Evolutionary conservation across 2,797 vertebrate genomes (phyloP).

Genomic region (Rhinoraja longicauda): DNA sequence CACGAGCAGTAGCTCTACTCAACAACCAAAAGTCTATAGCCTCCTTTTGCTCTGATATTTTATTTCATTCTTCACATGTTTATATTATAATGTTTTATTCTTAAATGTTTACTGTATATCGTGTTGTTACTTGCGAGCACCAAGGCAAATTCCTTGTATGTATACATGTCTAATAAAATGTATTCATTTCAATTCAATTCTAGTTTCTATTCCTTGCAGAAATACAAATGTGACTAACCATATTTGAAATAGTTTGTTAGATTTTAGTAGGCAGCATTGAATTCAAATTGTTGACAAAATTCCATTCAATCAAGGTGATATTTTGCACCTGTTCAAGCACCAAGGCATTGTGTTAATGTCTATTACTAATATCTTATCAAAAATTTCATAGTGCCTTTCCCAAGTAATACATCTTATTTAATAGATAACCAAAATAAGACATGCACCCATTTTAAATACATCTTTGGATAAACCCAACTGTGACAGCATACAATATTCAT

Average conservation of each 20-base stretch:
- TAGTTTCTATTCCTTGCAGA: background rate
- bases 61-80: no score
- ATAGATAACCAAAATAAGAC: background rate
- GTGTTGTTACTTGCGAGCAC: no score
- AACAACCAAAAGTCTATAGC: no score
- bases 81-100: no score
- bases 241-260: background rate
- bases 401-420: background rate
- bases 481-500: background rate
- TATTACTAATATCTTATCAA: background rate
- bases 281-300: background rate
- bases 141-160: no score
- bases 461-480: constrained; percentile 17
- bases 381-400: background rate
- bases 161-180: no score
- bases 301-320: background rate
- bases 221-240: background rate
- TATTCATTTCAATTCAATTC: background rate
- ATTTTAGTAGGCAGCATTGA: background rate
- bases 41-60: no score
- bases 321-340: background rate
- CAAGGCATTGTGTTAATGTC: background rate
- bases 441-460: constrained; percentile 2
- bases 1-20: no score
- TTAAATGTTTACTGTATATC: no score